Base-by-base conservation (phyloP, 2,113 vertebrate genomes). In the Coregonus clupeaformis region DNA sequence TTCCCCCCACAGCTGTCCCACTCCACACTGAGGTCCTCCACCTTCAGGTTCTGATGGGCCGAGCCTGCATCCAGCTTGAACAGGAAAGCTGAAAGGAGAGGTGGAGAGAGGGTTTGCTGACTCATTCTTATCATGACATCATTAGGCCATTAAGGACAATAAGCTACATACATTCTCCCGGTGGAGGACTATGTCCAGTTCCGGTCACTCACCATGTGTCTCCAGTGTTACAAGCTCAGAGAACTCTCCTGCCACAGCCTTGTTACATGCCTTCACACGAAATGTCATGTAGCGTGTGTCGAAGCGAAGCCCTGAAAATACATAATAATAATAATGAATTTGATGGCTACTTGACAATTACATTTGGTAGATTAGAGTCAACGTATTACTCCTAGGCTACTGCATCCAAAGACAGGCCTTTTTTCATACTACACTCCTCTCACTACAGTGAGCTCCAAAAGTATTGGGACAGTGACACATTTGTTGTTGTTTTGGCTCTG, bases 1-100 rank as follows among this genome's bases (percentile, higher is more conserved):
- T 98, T 98, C 52, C 97, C 97, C 0, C 96, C 97, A 24, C 93
- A 93, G 82, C 96, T 95, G 71, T 99, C 97, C 97, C 97, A 99
- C 89, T 98, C 97, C 83, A 95, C 97, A 3, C 90, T 94, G 77
- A 97, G 80, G 5, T 97, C 96, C 65, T 98, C 96, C 84, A 98
- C 95, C 20, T 95, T 95, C 84, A 99, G 92, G 92, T 99, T 99
- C 93, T 97, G 97, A 90, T 99, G 97, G 83, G 94, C 86, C 1
- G 96, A 97, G 68, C 84, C 88, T 3, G 93, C 89, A 0, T 99
- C 97, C 92, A 99, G 92, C 87, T 94, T 96, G 83, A 96, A 99
- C 84, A 88, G 88, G 87, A 98, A 99, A 0, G 97, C 97, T 96
- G 85, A 29, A 73, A 67, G 69, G 0, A 5, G 14, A 66, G 73